A percentile compares a stretch with the other conserved stretches of the same genome.
Evolutionary conservation across 2,113 vertebrate species (phyloP).

Genomic region (Rhineura floridana): DNA sequence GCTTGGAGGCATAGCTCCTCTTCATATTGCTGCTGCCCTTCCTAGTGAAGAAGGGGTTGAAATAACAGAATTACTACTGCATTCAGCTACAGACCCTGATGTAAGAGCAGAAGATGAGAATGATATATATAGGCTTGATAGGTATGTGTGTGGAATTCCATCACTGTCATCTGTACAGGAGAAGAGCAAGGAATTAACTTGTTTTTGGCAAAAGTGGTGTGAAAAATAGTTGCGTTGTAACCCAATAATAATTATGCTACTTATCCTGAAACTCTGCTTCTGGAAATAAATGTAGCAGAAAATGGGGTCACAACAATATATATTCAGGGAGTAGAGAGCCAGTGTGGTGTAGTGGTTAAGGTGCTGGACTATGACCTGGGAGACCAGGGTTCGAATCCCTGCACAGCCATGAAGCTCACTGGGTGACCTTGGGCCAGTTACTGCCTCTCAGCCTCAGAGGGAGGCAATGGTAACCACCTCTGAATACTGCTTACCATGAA

Average conservation of each 20-base stretch:
- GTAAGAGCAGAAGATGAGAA: constrained; percentile 75
- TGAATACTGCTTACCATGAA: too few species aligned
- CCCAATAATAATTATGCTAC: background rate
- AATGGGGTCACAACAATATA: background rate
- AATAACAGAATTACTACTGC: constrained; percentile 85
- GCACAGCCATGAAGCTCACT: too few species aligned
- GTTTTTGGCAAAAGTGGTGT: background rate
- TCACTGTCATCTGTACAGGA: background rate
- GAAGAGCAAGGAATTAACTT: too few species aligned
- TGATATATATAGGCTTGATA: constrained; percentile 61
- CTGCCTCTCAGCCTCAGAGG: too few species aligned
- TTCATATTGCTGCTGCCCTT: constrained; percentile 85
- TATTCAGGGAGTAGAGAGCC: too few species aligned
- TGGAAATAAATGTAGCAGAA: background rate
- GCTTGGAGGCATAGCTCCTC: constrained; percentile 80
- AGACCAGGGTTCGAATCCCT: too few species aligned
- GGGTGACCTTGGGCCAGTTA: too few species aligned
- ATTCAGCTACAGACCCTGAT: constrained; percentile 77
- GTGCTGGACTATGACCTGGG: too few species aligned
- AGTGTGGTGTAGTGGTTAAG: too few species aligned
- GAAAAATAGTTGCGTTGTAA: background rate
- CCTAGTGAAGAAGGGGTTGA: constrained; percentile 76
- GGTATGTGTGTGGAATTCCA: background rate
- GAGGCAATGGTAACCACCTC: too few species aligned
- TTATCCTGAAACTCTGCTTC: background rate